Evolutionary conservation across 1,140 invertebrate species (phyloP), one percentile per base, ranked within the genome.

Genomic region (Leptopilina boulardi): DNA sequence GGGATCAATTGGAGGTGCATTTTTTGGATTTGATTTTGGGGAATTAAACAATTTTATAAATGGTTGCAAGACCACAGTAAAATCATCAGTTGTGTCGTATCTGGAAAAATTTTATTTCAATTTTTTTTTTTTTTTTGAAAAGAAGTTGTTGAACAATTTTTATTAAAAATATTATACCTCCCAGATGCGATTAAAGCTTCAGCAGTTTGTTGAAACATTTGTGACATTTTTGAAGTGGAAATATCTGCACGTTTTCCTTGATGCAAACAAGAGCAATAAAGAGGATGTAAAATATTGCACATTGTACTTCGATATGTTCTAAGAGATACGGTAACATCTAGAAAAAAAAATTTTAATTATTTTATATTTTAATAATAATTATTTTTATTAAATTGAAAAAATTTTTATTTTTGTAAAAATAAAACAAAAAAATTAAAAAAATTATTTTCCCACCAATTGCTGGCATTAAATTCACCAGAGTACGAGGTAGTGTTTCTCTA

Each of bases 401-500:
- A 70, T 56, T 44, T 66, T 72, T 26, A 15, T 42, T 42, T 42
- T 42, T 42, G 1, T 15, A 15, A 9, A 41, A n/a, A 15, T 34
- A 74, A 47, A 44, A 21, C 0, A 42, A 15, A 3, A 73, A 73
- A 47, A 73, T 15, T 44, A 3, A 0, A 23, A 6, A 5, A 44
- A 51, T 3, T 19, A 72, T 21, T 59, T 76, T 26, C 87, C 91
- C 90, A 95, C 95, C 95, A 87, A 96, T 91, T 10, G 95, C 93
- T 71, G 95, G 94, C 26, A 96, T 93, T 51, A 96, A 89, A 89
- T 96, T 96, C 47, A 97, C 93, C 77, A 96, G 93, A 15, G 95
- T 94, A 80, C 95, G 92, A 1, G 96, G 96, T 80, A 96, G 84
- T 76, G 93, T 91, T 1, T 90, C 86, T 77, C 93, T 93, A 34